Base-by-base conservation (phyloP, 2,888 invertebrate genomes). In the Drosophila borborema region DNA sequence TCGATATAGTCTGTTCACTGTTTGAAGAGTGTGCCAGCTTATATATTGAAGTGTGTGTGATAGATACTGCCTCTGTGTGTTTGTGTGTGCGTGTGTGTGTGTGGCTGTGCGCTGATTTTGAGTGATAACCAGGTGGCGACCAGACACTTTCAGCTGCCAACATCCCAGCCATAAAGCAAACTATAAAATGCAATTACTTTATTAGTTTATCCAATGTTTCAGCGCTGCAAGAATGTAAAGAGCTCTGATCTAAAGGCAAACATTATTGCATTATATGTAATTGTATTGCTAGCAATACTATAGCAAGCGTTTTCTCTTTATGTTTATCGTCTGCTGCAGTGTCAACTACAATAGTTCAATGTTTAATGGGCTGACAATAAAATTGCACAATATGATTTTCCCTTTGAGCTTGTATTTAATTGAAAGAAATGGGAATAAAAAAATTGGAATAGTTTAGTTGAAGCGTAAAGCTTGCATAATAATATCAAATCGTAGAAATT, bases 121-220 rank as follows among this genome's bases (percentile, higher is more conserved):
- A 68, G 74, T 74, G 68, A 74, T 68, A 74, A 56, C 55, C 63
- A 63, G 68, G 54, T 74, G 74, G 49, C 49, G 59, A 63, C 55
- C 63, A 67, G 60, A 64, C 74, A 60, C 74, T 64, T 62, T 36
- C 40, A 49, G 56, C 58, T 66, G 67, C 48, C 54, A 48, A 49
- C 72, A 67, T 41, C 20, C 45, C 31, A 49, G 31, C 48, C 49
- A 49, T 31, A 62, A 55, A 56, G 43, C 46, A 53, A 68, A 74
- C 74, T 69, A 61, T 61, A 36, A 74, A 74, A 74, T 74, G 63
- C 74, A 64, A 74, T 74, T 74, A 61, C 64, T 75, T 69, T 74
- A 74, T 61, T 69, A 69, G 64, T 68, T 74, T 43, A 60, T 69
- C 34, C 51, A 51, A 23, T 46, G 36, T 51, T 51, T 23, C 51